phyloP scores from a whole-genome alignment of 1,140 invertebrate species.

The Formica selysi region DNA sequence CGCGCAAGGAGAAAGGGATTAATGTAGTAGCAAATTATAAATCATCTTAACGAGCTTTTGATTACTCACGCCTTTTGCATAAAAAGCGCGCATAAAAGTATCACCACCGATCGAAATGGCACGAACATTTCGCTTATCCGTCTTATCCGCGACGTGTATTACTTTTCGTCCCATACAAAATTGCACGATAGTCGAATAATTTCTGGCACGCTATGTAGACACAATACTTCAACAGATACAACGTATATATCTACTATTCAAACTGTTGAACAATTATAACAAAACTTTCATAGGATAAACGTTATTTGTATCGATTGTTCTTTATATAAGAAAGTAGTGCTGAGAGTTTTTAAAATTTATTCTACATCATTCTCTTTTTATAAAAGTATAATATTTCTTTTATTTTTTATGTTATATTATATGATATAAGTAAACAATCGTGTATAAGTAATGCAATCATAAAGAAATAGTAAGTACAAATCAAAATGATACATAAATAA shows the following conservation, averaged over 20 bases:
- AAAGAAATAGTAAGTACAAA: not conserved
- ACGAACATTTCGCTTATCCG: conserved; percentile 60
- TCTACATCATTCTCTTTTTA: not conserved
- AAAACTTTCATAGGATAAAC: not conserved
- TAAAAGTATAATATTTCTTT: not conserved
- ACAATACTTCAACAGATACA: conserved; percentile 22
- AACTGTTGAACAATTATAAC: not conserved
- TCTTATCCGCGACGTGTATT: conserved; percentile 57
- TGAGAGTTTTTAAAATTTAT: not conserved
- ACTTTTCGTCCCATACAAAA: not conserved
- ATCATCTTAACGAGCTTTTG: conserved; percentile 84
- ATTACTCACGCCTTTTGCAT: conserved; percentile 77
- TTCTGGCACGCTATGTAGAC: conserved; percentile 40
- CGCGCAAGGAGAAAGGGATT: conserved; percentile 36
- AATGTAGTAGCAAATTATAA: conserved; percentile 79
- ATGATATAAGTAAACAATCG: not conserved
- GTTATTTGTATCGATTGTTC: not conserved
- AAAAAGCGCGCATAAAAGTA: conserved; percentile 75
- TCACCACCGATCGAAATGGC: conserved; percentile 75
- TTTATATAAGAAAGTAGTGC: not conserved
- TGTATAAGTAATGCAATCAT: not conserved
- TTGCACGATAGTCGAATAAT: conserved; percentile 48
- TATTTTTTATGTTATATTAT: not conserved
- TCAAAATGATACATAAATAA: not conserved
- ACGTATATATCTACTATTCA: not conserved